Evolutionary conservation across 1,140 invertebrate species (phyloP), one percentile per base, ranked within the genome.

Genomic region (Papilio polytes): DNA sequence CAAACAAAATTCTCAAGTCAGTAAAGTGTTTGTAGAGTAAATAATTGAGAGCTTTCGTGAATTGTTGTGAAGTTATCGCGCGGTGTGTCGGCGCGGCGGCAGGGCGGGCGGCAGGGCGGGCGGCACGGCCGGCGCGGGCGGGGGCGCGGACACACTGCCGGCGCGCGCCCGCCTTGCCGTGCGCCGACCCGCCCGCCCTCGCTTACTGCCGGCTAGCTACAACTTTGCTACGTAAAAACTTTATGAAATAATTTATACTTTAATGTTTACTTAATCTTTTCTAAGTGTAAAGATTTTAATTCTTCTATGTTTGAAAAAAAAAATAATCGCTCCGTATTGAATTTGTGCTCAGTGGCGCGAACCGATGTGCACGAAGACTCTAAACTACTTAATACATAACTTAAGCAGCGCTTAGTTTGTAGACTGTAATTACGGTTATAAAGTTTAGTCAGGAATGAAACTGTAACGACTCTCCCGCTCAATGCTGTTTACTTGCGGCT

Each of bases 111-210:
- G 26, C 26, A 26, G 2, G 26, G 26, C 26, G 26, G 26, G 26
- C 26, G 26, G 70, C 70, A 44, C 70, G 70, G 26, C 26, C 70
- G 31, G 70, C 70, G 66, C 66, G 66, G 66, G 66, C 66, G 22
- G 22, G 22, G 66, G 66, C 66, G 66, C 66, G 66, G 31, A 13
- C 22, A 26, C 31, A 41, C 66, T 41, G 66, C 66, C 26, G 66
- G 20, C 20, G n/a, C n/a, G 20, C 63, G 63, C 63, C 63, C 63
- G 63, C 66, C 31, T 9, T 31, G 20, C 66, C 0, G 10, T 9
- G 22, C 22, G 12, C 66, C 22, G 4, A 4, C 0, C 26, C 26
- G 66, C 66, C 66, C 66, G 66, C 26, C 66, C 66, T 72, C 26
- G 18, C 31, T 2, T 12, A 26, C 59, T 22, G 56, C 56, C 56